Evolutionary conservation across 1,140 invertebrate species (phyloP).

Genomic region (Zaprionus camerounensis): DNA sequence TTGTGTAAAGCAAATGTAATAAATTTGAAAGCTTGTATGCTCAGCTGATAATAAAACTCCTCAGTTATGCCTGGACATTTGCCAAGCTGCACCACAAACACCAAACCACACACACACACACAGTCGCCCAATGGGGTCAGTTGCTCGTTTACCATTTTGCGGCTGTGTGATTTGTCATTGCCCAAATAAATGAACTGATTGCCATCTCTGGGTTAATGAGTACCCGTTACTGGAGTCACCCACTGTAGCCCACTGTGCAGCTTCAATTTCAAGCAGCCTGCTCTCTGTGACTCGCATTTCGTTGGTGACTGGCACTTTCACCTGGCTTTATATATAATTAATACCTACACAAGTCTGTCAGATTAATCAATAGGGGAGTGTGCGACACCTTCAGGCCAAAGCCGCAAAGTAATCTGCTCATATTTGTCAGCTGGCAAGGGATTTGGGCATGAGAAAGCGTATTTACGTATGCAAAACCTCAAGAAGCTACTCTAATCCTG

Average conservation of each 20-base stretch:
- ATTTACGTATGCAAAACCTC: background rate
- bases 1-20: constrained; percentile 72
- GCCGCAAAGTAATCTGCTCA: background rate
- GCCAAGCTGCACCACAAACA: background rate
- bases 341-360: background rate
- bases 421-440: background rate
- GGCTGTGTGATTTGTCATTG: constrained; percentile 43
- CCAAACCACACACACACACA: constrained; percentile 1
- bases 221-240: background rate
- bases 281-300: constrained; percentile 29
- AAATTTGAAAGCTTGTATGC: constrained; percentile 74
- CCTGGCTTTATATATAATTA: constrained; percentile 5
- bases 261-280: background rate
- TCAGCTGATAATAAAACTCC: constrained; percentile 61
- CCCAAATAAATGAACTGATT: constrained; percentile 38
- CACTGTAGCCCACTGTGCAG: background rate
- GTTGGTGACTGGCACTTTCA: constrained; percentile 6
- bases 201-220: constrained; percentile 44
- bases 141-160: constrained; percentile 20
- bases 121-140: background rate
- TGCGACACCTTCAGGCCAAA: background rate
- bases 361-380: background rate
- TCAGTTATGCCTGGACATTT: background rate
- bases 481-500: background rate
- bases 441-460: constrained; percentile 1